Percentiles rank a stretch among this genome's conserved stretches.
phyloP scores from a whole-genome alignment of 1,140 invertebrate genomes.

The Bombus affinis region DNA sequence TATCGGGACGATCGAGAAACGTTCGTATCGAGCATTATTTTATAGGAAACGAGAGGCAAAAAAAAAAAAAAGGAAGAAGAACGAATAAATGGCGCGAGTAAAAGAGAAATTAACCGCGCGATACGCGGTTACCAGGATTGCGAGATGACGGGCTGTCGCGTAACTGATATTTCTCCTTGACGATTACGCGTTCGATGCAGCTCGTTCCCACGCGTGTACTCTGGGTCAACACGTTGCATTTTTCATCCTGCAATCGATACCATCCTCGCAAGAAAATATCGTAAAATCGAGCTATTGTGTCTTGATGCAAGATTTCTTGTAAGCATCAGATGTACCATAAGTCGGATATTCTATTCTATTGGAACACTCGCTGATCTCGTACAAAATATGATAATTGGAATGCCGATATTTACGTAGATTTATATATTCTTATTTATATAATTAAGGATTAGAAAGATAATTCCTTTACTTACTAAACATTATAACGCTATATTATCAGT shows the following conservation, averaged over 20 bases:
- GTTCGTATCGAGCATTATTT: neutral
- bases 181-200: slow-evolving; percentile 34
- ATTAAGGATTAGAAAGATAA: too few relatives aligned
- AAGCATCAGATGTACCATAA: neutral
- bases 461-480: too few relatives aligned
- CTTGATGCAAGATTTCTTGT: neutral
- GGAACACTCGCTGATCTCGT: too few relatives aligned
- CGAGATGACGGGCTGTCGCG: slow-evolving; percentile 24
- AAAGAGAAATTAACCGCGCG: slow-evolving; percentile 26
- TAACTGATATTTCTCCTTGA: slow-evolving; percentile 39
- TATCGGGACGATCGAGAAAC: too few relatives aligned
- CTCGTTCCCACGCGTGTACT: slow-evolving; percentile 28
- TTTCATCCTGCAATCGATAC: slow-evolving; percentile 11
- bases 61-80: neutral
- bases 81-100: slow-evolving; percentile 9
- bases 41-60: too few relatives aligned
- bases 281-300: neutral
- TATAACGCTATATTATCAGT: too few relatives aligned
- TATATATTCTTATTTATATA: too few relatives aligned
- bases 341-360: too few relatives aligned
- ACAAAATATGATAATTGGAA: too few relatives aligned
- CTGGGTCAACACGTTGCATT: slow-evolving; percentile 5
- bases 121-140: slow-evolving; percentile 32
- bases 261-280: neutral
- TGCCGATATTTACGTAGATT: too few relatives aligned